A percentile compares a stretch with the other conserved stretches of the same genome.
Conservation (phyloP, 2,797 vertebrate species). For the Gephyroberyx darwinii region DNA sequence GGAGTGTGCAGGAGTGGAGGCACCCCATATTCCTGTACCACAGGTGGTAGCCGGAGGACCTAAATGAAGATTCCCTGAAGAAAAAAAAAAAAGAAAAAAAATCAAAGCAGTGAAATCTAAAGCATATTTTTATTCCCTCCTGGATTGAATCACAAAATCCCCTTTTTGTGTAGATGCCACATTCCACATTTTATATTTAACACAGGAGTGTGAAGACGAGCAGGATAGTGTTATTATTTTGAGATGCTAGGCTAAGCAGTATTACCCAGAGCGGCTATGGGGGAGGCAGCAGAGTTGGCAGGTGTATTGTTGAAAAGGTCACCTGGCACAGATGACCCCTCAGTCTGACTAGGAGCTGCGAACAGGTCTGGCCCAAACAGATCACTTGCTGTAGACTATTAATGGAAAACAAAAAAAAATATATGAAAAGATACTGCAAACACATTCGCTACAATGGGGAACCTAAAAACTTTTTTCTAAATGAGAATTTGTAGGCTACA, state of each 20-base stretch:
- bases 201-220: not conserved
- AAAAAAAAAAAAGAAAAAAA: not conserved
- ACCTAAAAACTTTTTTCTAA: too few species aligned
- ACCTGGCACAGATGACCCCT: slow-evolving; percentile 63
- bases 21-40: slow-evolving; percentile 79
- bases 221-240: not conserved
- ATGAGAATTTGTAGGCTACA: too few species aligned
- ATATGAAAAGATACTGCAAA: not conserved
- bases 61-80: slow-evolving; percentile 83
- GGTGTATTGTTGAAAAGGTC: slow-evolving; percentile 82
- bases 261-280: slow-evolving; percentile 84
- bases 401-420: slow-evolving; percentile 9
- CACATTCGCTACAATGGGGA: not conserved
- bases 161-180: not conserved
- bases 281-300: slow-evolving; percentile 55
- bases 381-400: slow-evolving; percentile 81
- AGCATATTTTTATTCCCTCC: not conserved
- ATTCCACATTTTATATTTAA: not conserved
- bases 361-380: slow-evolving; percentile 87
- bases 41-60: slow-evolving; percentile 69
- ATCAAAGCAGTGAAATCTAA: not conserved
- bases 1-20: slow-evolving; percentile 64
- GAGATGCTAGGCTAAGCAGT: not conserved
- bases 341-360: slow-evolving; percentile 71
- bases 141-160: not conserved